Evolutionary conservation across 2,113 vertebrate species (phyloP).

Genomic region (Microtus richardsoni): DNA sequence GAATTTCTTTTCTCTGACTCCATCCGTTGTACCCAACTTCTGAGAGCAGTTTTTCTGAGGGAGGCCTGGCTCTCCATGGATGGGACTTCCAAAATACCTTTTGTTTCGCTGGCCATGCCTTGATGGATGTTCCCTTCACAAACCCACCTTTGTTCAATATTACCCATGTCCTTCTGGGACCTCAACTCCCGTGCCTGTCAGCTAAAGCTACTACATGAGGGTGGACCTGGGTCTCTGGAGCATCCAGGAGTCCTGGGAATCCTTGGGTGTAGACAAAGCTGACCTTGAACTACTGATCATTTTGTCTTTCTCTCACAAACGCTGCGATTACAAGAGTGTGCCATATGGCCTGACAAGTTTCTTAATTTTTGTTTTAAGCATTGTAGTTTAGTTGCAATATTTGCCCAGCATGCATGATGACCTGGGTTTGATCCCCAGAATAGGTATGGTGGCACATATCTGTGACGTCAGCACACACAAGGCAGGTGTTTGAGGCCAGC

Average conservation of each 20-base stretch:
- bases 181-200: background rate
- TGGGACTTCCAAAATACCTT: background rate
- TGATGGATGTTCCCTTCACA: background rate
- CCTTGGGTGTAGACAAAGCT: background rate
- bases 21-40: background rate
- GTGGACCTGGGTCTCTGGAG: background rate
- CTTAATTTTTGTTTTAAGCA: background rate
- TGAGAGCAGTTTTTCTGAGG: background rate
- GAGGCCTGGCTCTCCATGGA: background rate
- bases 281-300: background rate
- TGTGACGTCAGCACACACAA: background rate
- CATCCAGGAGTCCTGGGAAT: background rate
- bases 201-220: background rate
- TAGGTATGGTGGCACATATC: background rate
- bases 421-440: background rate
- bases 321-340: background rate
- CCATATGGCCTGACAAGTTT: too few relatives aligned
- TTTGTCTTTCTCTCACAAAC: background rate
- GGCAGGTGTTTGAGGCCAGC: background rate
- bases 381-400: background rate
- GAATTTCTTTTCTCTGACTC: background rate
- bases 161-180: background rate
- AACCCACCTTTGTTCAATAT: background rate
- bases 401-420: background rate
- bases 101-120: background rate